Evolutionary conservation across 2,888 invertebrate species (phyloP).

Genomic region (Apodemia hepburni): DNA sequence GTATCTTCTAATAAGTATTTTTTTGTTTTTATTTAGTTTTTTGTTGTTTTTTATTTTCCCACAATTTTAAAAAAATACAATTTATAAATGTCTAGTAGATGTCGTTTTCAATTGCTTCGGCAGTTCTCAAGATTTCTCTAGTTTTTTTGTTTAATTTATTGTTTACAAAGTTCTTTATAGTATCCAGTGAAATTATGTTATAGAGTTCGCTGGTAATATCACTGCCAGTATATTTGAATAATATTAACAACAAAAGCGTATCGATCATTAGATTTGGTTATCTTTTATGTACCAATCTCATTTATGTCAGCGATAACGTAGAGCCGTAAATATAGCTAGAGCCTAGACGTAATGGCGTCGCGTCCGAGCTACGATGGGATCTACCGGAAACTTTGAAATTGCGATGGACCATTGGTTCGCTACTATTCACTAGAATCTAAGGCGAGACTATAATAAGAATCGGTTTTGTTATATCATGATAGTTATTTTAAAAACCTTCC

Average conservation of each 20-base stretch:
- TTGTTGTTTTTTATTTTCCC: too few relatives aligned
- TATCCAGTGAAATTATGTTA: too few relatives aligned
- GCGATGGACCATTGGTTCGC: conserved; percentile 26
- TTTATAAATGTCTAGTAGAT: too few relatives aligned
- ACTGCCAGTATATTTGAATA: background rate
- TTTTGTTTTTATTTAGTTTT: too few relatives aligned
- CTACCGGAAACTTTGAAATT: conserved; percentile 27
- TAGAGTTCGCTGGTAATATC: too few relatives aligned
- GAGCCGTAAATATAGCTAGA: conserved; percentile 11
- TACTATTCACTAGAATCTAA: conserved; percentile 14
- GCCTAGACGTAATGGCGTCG: conserved; percentile 19
- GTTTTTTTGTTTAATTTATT: too few relatives aligned
- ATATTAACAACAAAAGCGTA: background rate
- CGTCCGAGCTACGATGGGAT: conserved; percentile 11
- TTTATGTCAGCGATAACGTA: conserved; percentile 13
- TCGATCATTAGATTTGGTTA: conserved; percentile 3
- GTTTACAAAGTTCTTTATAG: too few relatives aligned
- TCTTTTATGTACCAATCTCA: conserved; percentile 10
- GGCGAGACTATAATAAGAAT: conserved; percentile 8
- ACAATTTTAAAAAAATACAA: too few relatives aligned
- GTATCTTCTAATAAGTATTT: too few relatives aligned
- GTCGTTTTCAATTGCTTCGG: too few relatives aligned
- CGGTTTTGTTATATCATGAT: conserved; percentile 10
- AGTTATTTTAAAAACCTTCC: background rate
- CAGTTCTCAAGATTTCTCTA: too few relatives aligned